phyloP scores from a whole-genome alignment of 2,113 vertebrate species.

The Lates calcarifer region DNA sequence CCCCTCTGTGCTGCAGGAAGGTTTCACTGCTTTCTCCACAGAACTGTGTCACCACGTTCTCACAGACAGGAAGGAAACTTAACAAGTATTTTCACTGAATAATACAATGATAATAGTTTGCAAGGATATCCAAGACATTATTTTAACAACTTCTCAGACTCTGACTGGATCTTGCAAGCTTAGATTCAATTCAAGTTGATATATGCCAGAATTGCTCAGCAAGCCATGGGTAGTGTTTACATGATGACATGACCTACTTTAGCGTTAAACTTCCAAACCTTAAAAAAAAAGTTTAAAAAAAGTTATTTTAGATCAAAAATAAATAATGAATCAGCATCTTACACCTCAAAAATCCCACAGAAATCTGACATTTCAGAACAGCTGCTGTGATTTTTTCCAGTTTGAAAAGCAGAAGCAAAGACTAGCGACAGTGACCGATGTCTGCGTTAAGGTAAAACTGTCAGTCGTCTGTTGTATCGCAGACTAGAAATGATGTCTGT shows the following conservation, averaged over 20 bases:
- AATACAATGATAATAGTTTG: slow-evolving; percentile 10
- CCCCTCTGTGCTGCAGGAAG: slow-evolving; percentile 36
- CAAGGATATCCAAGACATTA: slow-evolving; percentile 3
- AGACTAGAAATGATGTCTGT: slow-evolving; percentile 5
- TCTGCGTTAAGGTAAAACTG: slow-evolving; percentile 26
- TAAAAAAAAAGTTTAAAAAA: background rate
- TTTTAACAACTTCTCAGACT: background rate
- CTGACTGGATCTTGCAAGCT: background rate
- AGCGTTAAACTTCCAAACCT: background rate
- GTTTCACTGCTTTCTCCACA: slow-evolving; percentile 18
- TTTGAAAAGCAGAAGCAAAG: background rate
- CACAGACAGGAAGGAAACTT: slow-evolving; percentile 33
- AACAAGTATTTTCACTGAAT: slow-evolving; percentile 6
- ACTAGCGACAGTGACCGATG: background rate
- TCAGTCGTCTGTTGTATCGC: slow-evolving; percentile 23
- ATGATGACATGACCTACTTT: background rate
- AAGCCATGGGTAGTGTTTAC: background rate
- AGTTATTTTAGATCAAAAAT: background rate
- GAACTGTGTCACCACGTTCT: slow-evolving; percentile 41
- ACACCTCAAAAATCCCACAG: background rate
- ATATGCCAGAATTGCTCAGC: background rate
- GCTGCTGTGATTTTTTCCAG: background rate
- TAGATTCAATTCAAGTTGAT: slow-evolving; percentile 11
- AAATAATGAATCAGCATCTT: background rate
- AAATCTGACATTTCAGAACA: background rate